Evolutionary conservation across 2,797 vertebrate genomes (phyloP), one percentile per base, ranked within the genome.

Genomic region (Notolepis coatsorum): DNA sequence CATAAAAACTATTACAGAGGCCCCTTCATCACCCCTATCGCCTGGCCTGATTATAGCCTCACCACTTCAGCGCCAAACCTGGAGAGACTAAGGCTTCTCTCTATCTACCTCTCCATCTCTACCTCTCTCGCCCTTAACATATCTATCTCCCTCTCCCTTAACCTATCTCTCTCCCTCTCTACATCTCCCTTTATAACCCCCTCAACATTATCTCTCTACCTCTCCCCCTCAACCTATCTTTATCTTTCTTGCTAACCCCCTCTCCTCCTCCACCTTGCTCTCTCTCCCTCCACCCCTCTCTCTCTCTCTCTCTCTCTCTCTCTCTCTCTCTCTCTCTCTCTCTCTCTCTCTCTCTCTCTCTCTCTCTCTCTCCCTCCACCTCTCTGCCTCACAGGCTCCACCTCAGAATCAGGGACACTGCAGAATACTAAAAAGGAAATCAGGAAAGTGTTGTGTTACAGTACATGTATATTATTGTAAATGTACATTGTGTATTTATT

Each of bases 1-100:
- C 89, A 90, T 93, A 91, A 93, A 92, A 92, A 88, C 87, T 89
- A 92, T 92, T 92, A 93, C 87, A 80, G 79, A 83, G 82, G 84
- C 89, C 86, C 76, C 86, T 88, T 92, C 79, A 78, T 92, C 88
- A 90, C 81, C 87, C 71, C 84, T 82, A 85, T 90, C 88, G 89
- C 87, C 82, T 65, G 79, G 77, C 84, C 86, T 89, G 90, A 90
- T 92, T 92, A 93, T 89, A 85, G 88, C 88, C 82, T 84, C 68
- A 42, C 79, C 81, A 79, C 73, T 75, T 79, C 73, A 58, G 66
- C 55, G 20, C 68, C 77, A 81, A 82, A 69, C 78, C 85, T 86
- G 75, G 53, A 62, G 81, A 84, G 80, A 82, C 71, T 49, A 63
- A 62, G 75, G 73, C 65, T 61, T 79, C 65, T 82, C 74, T 85